Base-by-base conservation (phyloP, 2,113 vertebrate genomes). In the Columba janthina region DNA sequence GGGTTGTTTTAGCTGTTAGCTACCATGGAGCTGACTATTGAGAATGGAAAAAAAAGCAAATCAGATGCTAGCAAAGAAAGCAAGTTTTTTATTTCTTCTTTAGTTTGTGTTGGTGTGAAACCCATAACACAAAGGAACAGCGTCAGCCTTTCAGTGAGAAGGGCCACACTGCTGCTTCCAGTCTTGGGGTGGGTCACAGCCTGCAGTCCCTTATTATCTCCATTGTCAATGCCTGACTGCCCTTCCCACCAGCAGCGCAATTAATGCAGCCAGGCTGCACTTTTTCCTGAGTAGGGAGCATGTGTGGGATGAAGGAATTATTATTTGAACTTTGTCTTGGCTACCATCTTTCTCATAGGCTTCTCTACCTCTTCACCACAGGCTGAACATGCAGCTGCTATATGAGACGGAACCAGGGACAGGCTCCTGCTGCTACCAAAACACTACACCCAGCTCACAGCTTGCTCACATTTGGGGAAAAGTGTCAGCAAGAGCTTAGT, bases 1-100 rank as follows among this genome's bases (percentile, higher is more conserved):
- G 67, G 36, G 60, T 58, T 66, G 64, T 46, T 94, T 91, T 85
- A 92, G 78, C 54, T 88, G 4, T 70, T 73, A 88, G 78, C 79
- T 79, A 76, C 44, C 58, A 53, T 14, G 24, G n/a, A 87, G 53
- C 77, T 89, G 75, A 56, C 57, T 87, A 75, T 5, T 88, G 53
- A 69, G 66, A 88, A 69, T 5, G 40, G 56, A 76, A 44, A 18
- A 90, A 66, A 76, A 93, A 73, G 50, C 12, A 87, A 89, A 93
- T 73, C 57, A 82, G 50, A 82, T 58, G 38, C 53, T 69, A 75
- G 58, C 1, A 11, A n/a, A 89, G 74, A 69, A 82, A 91, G 58
- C 16, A 61, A 50, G n/a, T 54, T 91, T 93, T 78, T 82, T 19
- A 89, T 75, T 94, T 71, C 72, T 90, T 65, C 15, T 61, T 3